These are phyloP conservation scores for Desmodus rotundus DNA, from an alignment of 2,113 vertebrate genomes.

Conservation along the genomic window DNA sequence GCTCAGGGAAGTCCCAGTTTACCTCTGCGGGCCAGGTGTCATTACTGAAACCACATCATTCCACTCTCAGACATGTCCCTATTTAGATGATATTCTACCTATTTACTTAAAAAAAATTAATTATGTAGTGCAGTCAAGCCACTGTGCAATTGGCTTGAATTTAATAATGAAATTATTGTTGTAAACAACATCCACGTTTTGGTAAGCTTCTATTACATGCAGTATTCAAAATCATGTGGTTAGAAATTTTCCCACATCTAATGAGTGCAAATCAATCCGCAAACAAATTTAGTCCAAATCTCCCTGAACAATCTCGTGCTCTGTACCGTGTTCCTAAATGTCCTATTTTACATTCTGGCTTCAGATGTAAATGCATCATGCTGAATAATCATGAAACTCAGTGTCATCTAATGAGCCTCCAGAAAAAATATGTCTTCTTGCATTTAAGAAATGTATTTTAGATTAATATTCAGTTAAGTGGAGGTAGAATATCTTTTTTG, in stretches of 20 bases:
- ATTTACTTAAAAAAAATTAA: not conserved
- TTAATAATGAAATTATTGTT: not conserved
- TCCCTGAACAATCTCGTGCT: not conserved
- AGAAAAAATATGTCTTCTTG: not conserved
- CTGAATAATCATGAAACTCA: not conserved
- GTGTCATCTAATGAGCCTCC: not conserved
- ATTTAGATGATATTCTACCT: not conserved
- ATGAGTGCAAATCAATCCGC: not conserved
- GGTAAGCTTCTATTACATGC: not conserved
- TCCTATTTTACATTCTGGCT: not conserved
- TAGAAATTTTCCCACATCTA: not conserved
- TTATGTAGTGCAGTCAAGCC: not conserved
- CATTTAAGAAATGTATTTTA: not conserved
- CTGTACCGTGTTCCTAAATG: not conserved
- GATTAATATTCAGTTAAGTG: not conserved
- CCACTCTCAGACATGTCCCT: not conserved
- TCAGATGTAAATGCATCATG: not conserved
- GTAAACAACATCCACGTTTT: not conserved
- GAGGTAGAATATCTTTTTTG: not conserved
- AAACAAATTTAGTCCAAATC: not conserved
- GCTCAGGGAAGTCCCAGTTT: not conserved
- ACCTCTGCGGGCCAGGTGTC: not conserved
- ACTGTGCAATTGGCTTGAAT: not conserved
- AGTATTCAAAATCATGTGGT: not conserved
- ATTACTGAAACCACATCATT: not conserved